Conservation (phyloP, 2,888 invertebrate genomes). For the Troglohyphantes excavatus region DNA sequence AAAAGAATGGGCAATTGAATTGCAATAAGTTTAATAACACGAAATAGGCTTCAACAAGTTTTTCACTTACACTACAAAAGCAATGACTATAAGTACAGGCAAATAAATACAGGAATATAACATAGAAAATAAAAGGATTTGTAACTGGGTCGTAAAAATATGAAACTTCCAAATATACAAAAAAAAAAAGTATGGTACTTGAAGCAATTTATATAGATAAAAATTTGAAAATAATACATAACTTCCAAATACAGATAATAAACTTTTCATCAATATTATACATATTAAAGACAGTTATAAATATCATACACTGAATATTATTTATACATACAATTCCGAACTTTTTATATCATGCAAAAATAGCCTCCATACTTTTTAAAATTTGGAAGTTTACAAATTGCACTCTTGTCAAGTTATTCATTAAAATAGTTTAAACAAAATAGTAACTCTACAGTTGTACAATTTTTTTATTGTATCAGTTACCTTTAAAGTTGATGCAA, state of each 20-base stretch:
- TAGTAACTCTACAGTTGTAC: not conserved
- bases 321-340: not conserved
- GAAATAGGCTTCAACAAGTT: not conserved
- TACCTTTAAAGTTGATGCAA: too few relatives aligned
- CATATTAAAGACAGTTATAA: not conserved
- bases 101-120: not conserved
- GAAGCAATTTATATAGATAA: constrained; percentile 9
- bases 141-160: not conserved
- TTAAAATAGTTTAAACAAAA: not conserved
- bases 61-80: constrained; percentile 1
- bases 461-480: too few relatives aligned
- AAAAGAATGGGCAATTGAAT: not conserved
- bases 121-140: not conserved
- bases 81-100: not conserved
- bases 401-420: not conserved
- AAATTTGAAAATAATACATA: not conserved
- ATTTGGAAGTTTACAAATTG: not conserved
- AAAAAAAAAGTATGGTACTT: not conserved
- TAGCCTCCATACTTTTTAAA: not conserved
- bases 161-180: constrained; percentile 35
- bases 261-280: constrained; percentile 10
- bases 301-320: constrained; percentile 11
- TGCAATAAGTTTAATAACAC: not conserved
- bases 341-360: constrained; percentile 12
- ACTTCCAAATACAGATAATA: not conserved